Percentiles rank a stretch among this genome's conserved stretches.
phyloP scores from a whole-genome alignment of 2,797 vertebrate species.

The Darevskia nairensis region DNA sequence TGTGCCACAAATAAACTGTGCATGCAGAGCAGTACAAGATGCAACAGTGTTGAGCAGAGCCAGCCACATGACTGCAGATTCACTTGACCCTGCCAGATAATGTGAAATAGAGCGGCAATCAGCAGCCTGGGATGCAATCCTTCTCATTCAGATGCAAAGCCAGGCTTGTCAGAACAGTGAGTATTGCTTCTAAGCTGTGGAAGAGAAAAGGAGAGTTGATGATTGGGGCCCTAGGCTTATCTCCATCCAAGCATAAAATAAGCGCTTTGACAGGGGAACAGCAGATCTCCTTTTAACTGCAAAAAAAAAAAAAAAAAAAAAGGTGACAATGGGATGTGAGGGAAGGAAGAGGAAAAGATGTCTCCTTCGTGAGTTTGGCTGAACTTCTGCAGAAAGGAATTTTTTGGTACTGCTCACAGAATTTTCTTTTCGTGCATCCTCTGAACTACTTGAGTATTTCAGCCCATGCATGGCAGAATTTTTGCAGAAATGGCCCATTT shows the following conservation, averaged over 20 bases:
- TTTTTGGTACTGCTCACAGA: neutral
- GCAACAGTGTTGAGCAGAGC: neutral
- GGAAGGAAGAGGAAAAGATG: neutral
- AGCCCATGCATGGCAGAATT: too few species aligned
- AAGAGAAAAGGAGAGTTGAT: neutral
- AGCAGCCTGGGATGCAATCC: too few species aligned
- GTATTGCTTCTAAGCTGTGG: neutral
- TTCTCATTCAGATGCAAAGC: neutral
- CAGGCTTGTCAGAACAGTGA: neutral
- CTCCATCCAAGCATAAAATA: neutral
- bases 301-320: too few species aligned
- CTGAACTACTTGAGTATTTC: too few species aligned
- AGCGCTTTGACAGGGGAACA: neutral
- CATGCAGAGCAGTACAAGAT: neutral
- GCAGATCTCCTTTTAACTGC: neutral
- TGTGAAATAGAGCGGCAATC: neutral
- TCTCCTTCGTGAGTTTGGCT: neutral
- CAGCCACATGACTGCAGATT: neutral
- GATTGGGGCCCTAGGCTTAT: neutral
- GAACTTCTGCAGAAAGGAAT: neutral
- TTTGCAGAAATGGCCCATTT: neutral
- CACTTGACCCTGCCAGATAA: neutral
- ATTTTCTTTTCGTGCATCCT: neutral
- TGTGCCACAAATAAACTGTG: neutral
- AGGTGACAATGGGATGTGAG: too few species aligned